Evolutionary conservation across 2,113 vertebrate genomes (phyloP).

Genomic region (Eudyptes chrysolophus): DNA sequence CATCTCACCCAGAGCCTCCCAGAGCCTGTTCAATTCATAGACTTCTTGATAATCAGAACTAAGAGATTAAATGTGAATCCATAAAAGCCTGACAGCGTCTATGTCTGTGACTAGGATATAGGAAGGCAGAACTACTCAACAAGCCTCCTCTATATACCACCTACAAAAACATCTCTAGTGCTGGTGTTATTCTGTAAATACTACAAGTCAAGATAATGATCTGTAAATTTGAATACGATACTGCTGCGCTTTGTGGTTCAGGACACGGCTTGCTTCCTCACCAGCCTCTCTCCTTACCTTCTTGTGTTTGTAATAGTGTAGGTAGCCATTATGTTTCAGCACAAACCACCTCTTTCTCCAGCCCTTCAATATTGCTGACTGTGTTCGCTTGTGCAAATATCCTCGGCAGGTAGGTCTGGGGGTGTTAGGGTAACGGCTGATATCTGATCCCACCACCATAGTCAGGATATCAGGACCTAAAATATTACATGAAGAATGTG

Average conservation of each 20-base stretch:
- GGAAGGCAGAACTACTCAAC: neutral
- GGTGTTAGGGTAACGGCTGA: constrained; percentile 83
- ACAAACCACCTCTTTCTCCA: constrained; percentile 96
- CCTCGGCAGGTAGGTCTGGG: constrained; percentile 85
- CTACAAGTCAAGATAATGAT: neutral
- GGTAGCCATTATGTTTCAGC: constrained; percentile 83
- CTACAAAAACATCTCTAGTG: neutral
- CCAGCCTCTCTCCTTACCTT: constrained; percentile 73
- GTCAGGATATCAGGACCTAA: constrained; percentile 86
- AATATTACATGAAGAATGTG: neutral
- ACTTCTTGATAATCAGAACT: neutral
- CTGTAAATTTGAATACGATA: neutral
- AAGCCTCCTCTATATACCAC: neutral
- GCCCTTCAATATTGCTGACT: constrained; percentile 86
- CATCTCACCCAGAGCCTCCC: neutral
- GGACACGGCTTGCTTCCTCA: neutral
- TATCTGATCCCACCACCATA: constrained; percentile 88
- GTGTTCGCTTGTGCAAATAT: constrained; percentile 89
- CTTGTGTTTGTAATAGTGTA: constrained; percentile 89
- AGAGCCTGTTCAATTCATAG: neutral
- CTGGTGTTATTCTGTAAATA: neutral
- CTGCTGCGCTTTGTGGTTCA: neutral
- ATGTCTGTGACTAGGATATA: neutral
- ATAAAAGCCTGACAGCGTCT: neutral
- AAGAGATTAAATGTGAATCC: neutral